These are phyloP conservation scores for Clarias magur DNA, from an alignment of 2,113 vertebrate genomes.

Conservation along the genomic window DNA sequence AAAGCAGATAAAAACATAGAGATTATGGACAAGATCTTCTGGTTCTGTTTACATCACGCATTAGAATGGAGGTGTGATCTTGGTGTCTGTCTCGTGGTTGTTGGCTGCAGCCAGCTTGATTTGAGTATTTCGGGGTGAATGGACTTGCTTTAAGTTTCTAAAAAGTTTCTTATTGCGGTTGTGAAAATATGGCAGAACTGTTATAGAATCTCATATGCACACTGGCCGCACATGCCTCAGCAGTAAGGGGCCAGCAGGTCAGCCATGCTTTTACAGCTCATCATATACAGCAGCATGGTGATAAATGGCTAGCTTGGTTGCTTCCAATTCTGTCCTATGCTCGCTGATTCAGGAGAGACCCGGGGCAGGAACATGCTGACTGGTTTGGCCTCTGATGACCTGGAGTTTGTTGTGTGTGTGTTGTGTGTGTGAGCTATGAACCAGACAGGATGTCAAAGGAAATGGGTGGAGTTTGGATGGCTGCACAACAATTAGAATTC, in stretches of 20 bases:
- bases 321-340: conserved; percentile 22
- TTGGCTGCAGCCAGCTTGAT: background rate
- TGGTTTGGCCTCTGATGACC: conserved; percentile 46
- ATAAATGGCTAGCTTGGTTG: conserved; percentile 30
- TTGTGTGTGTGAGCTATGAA: conserved; percentile 10
- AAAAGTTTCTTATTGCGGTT: background rate
- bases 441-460: conserved; percentile 46
- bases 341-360: conserved; percentile 43
- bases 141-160: too few species aligned
- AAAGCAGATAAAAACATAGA: background rate
- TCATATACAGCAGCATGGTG: conserved; percentile 37
- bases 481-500: conserved; percentile 47
- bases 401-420: conserved; percentile 35
- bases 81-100: background rate
- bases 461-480: conserved; percentile 43
- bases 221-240: background rate
- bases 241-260: conserved; percentile 19
- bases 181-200: background rate
- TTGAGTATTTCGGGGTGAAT: background rate
- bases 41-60: background rate
- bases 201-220: background rate
- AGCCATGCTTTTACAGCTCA: conserved; percentile 27
- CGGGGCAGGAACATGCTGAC: conserved; percentile 46
- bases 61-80: background rate
- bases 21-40: background rate